Conservation (phyloP, 2,888 invertebrate species). For the Perizoma flavofasciatum region DNA sequence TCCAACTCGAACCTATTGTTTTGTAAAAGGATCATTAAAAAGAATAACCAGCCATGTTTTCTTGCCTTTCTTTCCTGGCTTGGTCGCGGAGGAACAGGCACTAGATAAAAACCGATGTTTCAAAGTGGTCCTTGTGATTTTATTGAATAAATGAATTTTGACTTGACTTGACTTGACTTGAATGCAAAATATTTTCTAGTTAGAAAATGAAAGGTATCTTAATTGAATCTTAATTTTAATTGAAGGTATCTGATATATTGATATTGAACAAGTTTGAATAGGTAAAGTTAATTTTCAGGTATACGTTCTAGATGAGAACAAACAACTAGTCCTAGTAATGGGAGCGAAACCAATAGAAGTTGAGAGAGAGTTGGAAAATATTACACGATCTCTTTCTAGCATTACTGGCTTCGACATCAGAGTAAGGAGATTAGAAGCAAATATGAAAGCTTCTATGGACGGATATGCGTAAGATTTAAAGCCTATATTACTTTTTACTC, state of each 20-base stretch:
- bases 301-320: slow-evolving; percentile 91
- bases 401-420: slow-evolving; percentile 91
- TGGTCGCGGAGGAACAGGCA: too few species aligned
- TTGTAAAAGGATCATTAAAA: too few species aligned
- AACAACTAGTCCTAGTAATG: slow-evolving; percentile 91
- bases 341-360: slow-evolving; percentile 90
- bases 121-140: too few species aligned
- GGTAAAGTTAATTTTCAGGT: slow-evolving; percentile 76
- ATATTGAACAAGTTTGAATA: background rate
- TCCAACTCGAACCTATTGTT: too few species aligned
- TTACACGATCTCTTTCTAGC: slow-evolving; percentile 87
- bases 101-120: too few species aligned
- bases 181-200: background rate
- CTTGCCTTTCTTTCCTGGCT: too few species aligned
- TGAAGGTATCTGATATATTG: background rate
- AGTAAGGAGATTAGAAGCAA: slow-evolving; percentile 90
- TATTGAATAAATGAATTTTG: too few species aligned
- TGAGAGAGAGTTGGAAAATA: slow-evolving; percentile 87
- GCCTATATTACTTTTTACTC: background rate
- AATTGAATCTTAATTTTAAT: too few species aligned
- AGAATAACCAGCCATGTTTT: too few species aligned
- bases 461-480: slow-evolving; percentile 85
- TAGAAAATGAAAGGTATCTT: background rate
- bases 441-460: slow-evolving; percentile 86
- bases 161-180: too few species aligned